phyloP scores from a whole-genome alignment of 2,113 vertebrate species.

The Bufo bufo region DNA sequence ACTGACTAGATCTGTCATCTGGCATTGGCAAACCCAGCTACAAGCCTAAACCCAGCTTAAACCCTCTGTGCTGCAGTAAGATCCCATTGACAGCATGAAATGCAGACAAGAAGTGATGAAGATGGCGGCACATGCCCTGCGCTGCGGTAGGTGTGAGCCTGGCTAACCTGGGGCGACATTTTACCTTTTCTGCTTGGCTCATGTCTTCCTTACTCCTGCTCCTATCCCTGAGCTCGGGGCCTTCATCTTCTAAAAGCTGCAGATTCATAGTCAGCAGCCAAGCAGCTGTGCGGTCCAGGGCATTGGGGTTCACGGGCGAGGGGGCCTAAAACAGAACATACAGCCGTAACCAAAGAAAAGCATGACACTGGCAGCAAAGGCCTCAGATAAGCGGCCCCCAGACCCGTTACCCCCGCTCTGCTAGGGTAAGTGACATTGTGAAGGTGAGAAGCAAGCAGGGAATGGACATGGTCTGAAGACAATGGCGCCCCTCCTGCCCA shows the following conservation, averaged over 20 bases:
- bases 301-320: constrained; percentile 98
- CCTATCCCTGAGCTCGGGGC: constrained; percentile 86
- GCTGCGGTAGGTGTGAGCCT: no score
- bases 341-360: constrained; percentile 69
- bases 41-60: neutral
- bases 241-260: constrained; percentile 97
- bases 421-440: neutral
- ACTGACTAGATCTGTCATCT: no score
- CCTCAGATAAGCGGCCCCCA: no score
- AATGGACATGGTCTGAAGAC: neutral
- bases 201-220: constrained; percentile 94
- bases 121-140: neutral
- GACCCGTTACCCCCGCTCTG: no score
- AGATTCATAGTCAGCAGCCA: constrained; percentile 99
- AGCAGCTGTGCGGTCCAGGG: constrained; percentile 97
- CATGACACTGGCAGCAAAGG: constrained; percentile 61
- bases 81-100: neutral
- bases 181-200: constrained; percentile 98
- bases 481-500: neutral
- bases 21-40: no score
- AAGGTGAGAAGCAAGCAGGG: neutral
- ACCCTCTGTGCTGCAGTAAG: neutral
- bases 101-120: neutral
- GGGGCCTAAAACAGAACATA: constrained; percentile 94
- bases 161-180: neutral